These are phyloP conservation scores for Vireo griseus DNA, from an alignment of 2,797 vertebrate species.

Conservation along the genomic window DNA sequence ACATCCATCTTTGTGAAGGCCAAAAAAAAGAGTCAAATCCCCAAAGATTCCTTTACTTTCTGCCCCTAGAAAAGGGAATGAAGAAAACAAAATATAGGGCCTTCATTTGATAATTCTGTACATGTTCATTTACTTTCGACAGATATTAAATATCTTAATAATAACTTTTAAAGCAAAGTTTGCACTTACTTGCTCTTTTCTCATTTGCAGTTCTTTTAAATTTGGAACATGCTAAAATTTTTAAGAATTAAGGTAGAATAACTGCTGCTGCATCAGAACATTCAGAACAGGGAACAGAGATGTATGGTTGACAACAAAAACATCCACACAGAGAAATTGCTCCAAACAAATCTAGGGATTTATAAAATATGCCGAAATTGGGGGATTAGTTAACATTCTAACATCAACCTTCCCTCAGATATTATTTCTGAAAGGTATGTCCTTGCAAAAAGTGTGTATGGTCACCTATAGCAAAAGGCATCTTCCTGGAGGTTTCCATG, in stretches of 20 bases:
- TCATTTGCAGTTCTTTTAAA: neutral
- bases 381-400: neutral
- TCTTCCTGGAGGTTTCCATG: neutral
- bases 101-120: neutral
- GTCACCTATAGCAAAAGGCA: neutral
- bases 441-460: neutral
- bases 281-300: neutral
- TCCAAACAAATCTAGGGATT: neutral
- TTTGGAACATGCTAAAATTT: neutral
- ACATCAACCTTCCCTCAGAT: neutral
- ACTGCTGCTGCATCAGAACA: neutral
- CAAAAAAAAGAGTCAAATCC: neutral
- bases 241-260: neutral
- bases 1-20: conserved; percentile 11
- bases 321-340: neutral
- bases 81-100: neutral
- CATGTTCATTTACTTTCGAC: neutral
- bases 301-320: neutral
- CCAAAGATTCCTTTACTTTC: neutral
- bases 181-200: neutral
- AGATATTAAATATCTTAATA: neutral
- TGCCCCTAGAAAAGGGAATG: neutral
- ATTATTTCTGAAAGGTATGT: neutral
- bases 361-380: neutral
- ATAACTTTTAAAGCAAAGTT: neutral